Evolutionary conservation across 1,140 invertebrate species (phyloP), one percentile per base, ranked within the genome.

Genomic region (Bombus turneri): DNA sequence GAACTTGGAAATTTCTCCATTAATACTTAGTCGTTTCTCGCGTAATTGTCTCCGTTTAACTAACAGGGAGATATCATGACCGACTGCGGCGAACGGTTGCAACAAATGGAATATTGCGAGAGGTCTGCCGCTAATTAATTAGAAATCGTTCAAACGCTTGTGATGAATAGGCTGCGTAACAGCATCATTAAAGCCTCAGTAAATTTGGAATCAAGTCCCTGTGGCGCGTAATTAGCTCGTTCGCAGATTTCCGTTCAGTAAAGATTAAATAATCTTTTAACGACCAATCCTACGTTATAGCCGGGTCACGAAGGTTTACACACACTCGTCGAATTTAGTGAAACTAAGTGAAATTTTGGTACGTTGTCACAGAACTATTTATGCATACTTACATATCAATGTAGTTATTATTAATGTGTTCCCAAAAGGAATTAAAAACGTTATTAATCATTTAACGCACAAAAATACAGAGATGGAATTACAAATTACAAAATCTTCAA

Each of bases 121-220:
- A 81, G 90, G 81, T 89, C 81, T 91, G 76, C 85, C 87, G 81
- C 89, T 91, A 91, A 93, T 93, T 93, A 94, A 94, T 93, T 94
- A 94, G 88, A 88, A 85, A 84, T 89, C 91, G 87, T 92, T 87
- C 85, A 79, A 83, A 88, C 87, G 87, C 88, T 74, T 86, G 88
- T 93, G 93, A 94, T 93, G 92, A 94, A 93, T 93, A 91, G 92
- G 85, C 79, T 74, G 83, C 86, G 88, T 92, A 92, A 93, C 91
- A 85, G 88, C 91, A 93, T 93, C 92, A 93, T 93, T 93, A 92
- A 92, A 91, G 91, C 85, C 88, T 85, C 87, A 69, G 84, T 90
- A 85, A 91, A 92, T 90, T 89, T 79, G 87, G 81, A 86, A 82
- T 86, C 75, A 88, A 90, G 84, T 87, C 87, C 85, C 81, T 87